phyloP scores from a whole-genome alignment of 2,113 vertebrate species.

The Nasalis larvatus region DNA sequence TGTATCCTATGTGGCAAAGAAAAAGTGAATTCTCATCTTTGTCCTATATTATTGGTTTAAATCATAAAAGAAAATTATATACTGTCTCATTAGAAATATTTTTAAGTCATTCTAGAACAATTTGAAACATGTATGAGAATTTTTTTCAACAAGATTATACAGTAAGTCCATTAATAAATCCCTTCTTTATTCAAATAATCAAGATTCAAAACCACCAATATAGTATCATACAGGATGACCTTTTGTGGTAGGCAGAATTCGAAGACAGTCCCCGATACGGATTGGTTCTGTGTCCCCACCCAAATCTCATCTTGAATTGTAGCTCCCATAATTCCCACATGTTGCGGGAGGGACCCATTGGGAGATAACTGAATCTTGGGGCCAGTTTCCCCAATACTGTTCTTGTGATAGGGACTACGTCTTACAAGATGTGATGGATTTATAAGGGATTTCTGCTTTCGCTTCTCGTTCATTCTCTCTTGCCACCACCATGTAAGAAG shows the following conservation, averaged over 20 bases:
- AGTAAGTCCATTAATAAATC: constrained; percentile 77
- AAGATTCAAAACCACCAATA: constrained; percentile 74
- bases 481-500: too few species aligned
- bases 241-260: background rate
- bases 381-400: too few species aligned
- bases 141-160: constrained; percentile 71
- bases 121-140: constrained; percentile 60
- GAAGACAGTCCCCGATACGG: background rate
- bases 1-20: background rate
- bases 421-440: too few species aligned
- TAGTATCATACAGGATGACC: background rate
- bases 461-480: too few species aligned
- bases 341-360: too few species aligned
- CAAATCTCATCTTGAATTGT: too few species aligned
- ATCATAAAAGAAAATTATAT: background rate
- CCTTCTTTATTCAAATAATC: constrained; percentile 77
- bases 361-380: too few species aligned
- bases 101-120: constrained; percentile 72
- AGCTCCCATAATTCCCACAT: too few species aligned
- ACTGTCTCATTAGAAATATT: constrained; percentile 55
- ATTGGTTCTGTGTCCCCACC: too few species aligned
- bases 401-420: too few species aligned
- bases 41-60: background rate
- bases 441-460: too few species aligned
- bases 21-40: background rate